Conservation (phyloP, 2,797 vertebrate genomes). For the Anolis apletophallus region DNA sequence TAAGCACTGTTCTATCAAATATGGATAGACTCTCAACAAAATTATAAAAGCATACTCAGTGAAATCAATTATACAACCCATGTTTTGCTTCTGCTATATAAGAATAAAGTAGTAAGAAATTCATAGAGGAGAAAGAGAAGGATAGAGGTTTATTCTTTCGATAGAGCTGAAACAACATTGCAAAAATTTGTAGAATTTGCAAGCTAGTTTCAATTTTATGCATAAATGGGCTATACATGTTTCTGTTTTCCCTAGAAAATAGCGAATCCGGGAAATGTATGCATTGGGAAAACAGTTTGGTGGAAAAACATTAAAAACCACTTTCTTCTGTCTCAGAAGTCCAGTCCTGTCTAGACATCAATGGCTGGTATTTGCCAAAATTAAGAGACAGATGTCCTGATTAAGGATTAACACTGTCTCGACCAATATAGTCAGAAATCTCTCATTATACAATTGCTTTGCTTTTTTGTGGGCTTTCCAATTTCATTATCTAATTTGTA, state of each 20-base stretch:
- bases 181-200: background rate
- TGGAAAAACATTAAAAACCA: background rate
- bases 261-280: background rate
- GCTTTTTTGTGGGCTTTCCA: no score
- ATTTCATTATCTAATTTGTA: no score
- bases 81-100: background rate
- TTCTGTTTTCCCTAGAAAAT: background rate
- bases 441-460: no score
- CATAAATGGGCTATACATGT: background rate
- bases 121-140: background rate
- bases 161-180: background rate
- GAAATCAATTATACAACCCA: no score
- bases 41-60: background rate
- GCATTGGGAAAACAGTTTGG: background rate
- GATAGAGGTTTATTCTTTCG: background rate
- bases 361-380: no score
- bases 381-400: no score
- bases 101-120: background rate
- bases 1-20: no score
- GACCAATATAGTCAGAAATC: no score
- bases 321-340: no score
- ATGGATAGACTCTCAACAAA: background rate
- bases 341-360: no score
- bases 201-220: background rate
- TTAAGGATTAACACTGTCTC: no score